Base-by-base conservation (phyloP, 53 echinoderm and acorn worm genomes). In the Holothuria scabra region DNA sequence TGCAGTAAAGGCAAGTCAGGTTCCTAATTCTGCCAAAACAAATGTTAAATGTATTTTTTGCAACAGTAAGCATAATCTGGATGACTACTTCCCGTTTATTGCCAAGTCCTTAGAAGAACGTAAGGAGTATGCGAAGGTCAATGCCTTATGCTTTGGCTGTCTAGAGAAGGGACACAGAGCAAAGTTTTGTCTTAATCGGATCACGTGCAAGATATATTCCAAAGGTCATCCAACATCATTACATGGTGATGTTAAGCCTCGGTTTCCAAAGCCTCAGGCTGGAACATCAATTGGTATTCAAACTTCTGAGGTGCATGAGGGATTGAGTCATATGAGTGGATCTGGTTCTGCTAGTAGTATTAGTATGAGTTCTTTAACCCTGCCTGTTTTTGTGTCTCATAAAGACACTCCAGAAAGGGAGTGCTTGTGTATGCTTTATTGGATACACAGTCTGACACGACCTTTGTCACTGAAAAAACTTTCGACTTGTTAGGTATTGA, bases 301-400 rank as follows among this genome's bases (percentile, higher is more conserved):
- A 37, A 9, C 0, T 74, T 0, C 41, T 48, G 0, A n/a, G n/a
- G n/a, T n/a, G n/a, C n/a, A n/a, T n/a, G n/a, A n/a, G n/a, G n/a
- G n/a, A n/a, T n/a, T n/a, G n/a, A n/a, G n/a, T n/a, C n/a, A 20
- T 74, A 46, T 46, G 49, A 74, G 74, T 74, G 74, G 74, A 24
- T n/a, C n/a, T n/a, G n/a, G n/a, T n/a, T n/a, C n/a, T n/a, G 8
- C 28, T 12, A 74, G 25, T 10, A 48, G 12, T 48, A 0, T 72
- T 5, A 72, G 38, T 37, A 72, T 72, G 72, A 41, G 20, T 72
- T n/a, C 6, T 2, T n/a, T 74, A 6, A 46, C 46, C 0, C n/a
- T 74, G 1, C 74, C 74, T 2, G 48, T 74, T 5, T 74, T 52
- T 74, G 7, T 74, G 3, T 74, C 74, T 11, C 74, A 74, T 25